These are phyloP conservation scores for Aquatica leii DNA, from an alignment of 2,888 invertebrate genomes.

Conservation along the genomic window DNA sequence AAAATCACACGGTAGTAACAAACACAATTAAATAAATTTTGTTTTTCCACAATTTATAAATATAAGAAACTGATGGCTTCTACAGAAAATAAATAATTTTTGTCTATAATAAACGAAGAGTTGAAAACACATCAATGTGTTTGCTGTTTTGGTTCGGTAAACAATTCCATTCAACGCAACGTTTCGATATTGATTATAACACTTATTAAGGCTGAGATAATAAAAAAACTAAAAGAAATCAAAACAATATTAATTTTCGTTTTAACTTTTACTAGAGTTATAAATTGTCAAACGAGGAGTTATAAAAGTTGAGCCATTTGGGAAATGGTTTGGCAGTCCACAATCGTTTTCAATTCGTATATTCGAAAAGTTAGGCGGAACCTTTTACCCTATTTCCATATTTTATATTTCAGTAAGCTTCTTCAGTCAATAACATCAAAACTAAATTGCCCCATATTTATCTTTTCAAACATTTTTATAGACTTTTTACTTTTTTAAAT, in stretches of 20 bases:
- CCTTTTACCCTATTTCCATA: constrained; percentile 44
- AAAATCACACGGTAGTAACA: too few species aligned
- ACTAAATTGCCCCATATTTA: constrained; percentile 37
- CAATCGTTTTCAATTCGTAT: constrained; percentile 37
- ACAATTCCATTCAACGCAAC: constrained; percentile 4
- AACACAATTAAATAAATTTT: too few species aligned
- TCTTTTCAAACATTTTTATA: constrained; percentile 37
- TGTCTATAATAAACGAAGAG: constrained; percentile 9
- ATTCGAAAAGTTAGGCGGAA: constrained; percentile 41
- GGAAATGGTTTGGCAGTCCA: constrained; percentile 37
- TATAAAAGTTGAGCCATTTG: constrained; percentile 33
- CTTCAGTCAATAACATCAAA: constrained; percentile 33
- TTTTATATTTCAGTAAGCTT: constrained; percentile 43
- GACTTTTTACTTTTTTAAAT: constrained; percentile 29
- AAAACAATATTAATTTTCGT: neutral
- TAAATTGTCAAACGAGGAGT: constrained; percentile 18
- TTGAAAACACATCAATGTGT: constrained; percentile 25
- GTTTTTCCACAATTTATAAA: neutral
- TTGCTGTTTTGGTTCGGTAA: constrained; percentile 19
- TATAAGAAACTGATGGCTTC: neutral
- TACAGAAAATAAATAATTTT: constrained; percentile 9
- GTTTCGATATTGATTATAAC: too few species aligned
- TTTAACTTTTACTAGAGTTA: neutral
- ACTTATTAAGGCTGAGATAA: too few species aligned
- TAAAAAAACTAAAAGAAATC: too few species aligned